Evolutionary conservation across 2,113 vertebrate species (phyloP), one percentile per base, ranked within the genome.

Genomic region (Lophotis ruficrista): DNA sequence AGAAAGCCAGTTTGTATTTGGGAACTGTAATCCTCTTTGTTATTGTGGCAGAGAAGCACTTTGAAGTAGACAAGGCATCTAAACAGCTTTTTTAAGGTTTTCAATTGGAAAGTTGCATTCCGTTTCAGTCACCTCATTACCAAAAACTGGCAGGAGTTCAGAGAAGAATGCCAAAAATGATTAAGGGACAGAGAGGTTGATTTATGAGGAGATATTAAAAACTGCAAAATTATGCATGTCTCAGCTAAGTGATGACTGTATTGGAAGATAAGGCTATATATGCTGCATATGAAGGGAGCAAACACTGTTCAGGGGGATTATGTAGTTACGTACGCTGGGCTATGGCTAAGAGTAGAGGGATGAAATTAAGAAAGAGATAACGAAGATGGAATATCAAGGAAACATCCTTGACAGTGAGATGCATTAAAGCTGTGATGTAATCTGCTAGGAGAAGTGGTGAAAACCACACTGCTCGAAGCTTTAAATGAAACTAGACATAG

Each of bases 151-250:
- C 28, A 1, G 30, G 33, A 91, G 53, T 86, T 97, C 75, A 90
- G 60, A 94, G 65, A 75, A 71, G 13, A 93, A 31, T 78, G 81
- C n/a, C 45, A 87, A 33, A 78, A 95, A 12, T 71, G 2, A 60
- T 73, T 45, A 57, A 83, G 24, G 57, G 72, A 64, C n/a, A 62
- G 50, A 66, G 73, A 62, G 31, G 15, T 4, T 87, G 50, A 85
- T 91, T 92, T 81, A 65, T 50, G 37, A 79, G 53, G 58, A 79
- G 69, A 51, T 94, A 62, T 7, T 94, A 93, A 80, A 91, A 91
- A 11, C 15, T 43, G 47, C 62, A 83, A 54, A 89, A 82, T 82
- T 61, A 85, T 23, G 65, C 53, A 14, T 65, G 50, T 82, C 61
- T 72, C 31, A 56, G 45, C 48, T 72, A 68, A 75, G 30, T 2